These are phyloP conservation scores for Chesias legatella DNA, from an alignment of 2,888 invertebrate genomes.

Conservation along the genomic window DNA sequence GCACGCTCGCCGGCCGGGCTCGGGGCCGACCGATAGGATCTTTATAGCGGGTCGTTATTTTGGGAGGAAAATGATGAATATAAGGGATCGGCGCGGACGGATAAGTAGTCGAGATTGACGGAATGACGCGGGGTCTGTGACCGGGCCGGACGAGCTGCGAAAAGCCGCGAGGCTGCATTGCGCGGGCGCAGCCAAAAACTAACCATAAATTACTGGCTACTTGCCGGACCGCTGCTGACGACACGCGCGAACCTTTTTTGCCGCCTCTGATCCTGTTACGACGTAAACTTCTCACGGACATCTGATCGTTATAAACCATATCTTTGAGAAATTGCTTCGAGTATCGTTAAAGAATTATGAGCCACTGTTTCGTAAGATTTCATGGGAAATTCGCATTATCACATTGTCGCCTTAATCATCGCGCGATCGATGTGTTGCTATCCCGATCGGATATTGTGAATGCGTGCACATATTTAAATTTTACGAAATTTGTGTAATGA, in stretches of 20 bases:
- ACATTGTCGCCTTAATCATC: conserved; percentile 43
- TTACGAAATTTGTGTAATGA: conserved; percentile 28
- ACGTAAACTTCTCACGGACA: conserved; percentile 74
- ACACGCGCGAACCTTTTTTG: conserved; percentile 72
- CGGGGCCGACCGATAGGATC: conserved; percentile 63
- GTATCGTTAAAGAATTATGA: conserved; percentile 61
- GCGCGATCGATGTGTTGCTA: conserved; percentile 35
- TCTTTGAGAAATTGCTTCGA: conserved; percentile 63
- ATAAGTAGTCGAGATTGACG: conserved; percentile 79
- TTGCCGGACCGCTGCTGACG: conserved; percentile 67
- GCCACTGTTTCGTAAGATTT: conserved; percentile 51
- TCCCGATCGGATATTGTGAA: conserved; percentile 25
- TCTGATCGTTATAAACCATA: conserved; percentile 60
- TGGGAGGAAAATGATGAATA: conserved; percentile 71
- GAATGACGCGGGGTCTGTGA: conserved; percentile 75
- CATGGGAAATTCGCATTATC: conserved; percentile 44
- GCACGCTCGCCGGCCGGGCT: conserved; percentile 37
- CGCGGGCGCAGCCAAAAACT: conserved; percentile 77
- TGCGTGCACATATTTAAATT: conserved; percentile 28
- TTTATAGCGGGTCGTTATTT: conserved; percentile 65
- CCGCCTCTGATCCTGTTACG: conserved; percentile 69
- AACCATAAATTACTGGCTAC: conserved; percentile 80
- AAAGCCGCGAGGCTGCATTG: conserved; percentile 76
- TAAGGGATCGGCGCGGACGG: conserved; percentile 70
- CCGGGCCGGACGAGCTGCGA: conserved; percentile 55